Evolutionary conservation across 2,797 vertebrate species (phyloP), one percentile per base, ranked within the genome.

Genomic region (Urophycis tenuis): DNA sequence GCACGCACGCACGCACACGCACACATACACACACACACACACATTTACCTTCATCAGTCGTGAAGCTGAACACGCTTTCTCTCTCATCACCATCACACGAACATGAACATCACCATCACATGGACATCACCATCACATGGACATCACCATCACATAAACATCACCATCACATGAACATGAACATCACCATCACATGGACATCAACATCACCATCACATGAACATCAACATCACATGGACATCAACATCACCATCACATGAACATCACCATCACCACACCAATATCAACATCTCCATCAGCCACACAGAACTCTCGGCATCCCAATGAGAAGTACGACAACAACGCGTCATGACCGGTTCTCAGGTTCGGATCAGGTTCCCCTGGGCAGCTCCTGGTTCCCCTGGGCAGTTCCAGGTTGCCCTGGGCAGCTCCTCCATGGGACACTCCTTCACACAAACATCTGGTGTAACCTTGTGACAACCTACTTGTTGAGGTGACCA

Each of bases 321-420:
- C 83, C 85, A 81, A 85, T 84, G 86, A 75, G 74, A 41, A 17
- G 33, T n/a, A 32, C 22, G 76, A 64, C 74, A 78, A n/a, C 85
- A 82, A 87, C 84, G 83, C 88, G 79, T 88, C 84, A 81, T 80
- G 81, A 35, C 34, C 12, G 72, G 77, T 83, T 79, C 77, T 69
- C 75, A n/a, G n/a, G n/a, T n/a, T n/a, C n/a, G n/a, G n/a, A n/a
- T n/a, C 81, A 74, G 45, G 9, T 60, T 71, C 71, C 9, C 84
- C 82, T 88, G 53, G 82, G 80, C 87, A 88, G 90, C n/a, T 69
- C 75, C 81, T 74, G 45, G 9, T 60, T 71, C 71, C 9, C 84
- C 82, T 88, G 53, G 82, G 80, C 87, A 88, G 90, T 90, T 88
- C 77, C 81, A 14, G 77, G 71, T 78, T 60, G 6, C n/a, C 22